phyloP scores from a whole-genome alignment of 2,797 vertebrate species.

The Phoxinus dragarum region DNA sequence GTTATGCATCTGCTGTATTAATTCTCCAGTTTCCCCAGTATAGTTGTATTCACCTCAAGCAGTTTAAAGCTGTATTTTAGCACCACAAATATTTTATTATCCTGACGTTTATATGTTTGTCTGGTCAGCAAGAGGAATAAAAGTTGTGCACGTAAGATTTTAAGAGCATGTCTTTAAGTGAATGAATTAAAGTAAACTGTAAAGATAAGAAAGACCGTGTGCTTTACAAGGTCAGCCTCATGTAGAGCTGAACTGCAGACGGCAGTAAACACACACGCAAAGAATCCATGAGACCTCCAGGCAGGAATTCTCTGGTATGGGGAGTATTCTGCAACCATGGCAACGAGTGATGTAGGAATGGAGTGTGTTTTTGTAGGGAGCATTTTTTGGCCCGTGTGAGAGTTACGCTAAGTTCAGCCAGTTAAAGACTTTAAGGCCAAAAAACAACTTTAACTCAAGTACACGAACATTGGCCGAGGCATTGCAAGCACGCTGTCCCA shows the following conservation, averaged over 20 bases:
- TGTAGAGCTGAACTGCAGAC: constrained; percentile 1
- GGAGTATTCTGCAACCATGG: constrained; percentile 55
- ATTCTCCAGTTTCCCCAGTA: background rate
- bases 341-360: constrained; percentile 43
- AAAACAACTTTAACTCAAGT: constrained; percentile 14
- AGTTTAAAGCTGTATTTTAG: background rate
- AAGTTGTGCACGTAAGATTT: background rate
- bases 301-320: constrained; percentile 60
- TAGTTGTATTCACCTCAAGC: background rate
- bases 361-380: constrained; percentile 52
- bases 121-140: too few relatives aligned
- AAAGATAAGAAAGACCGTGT: background rate
- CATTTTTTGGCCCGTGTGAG: constrained; percentile 40
- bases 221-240: background rate
- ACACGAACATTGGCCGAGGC: background rate
- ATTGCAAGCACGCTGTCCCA: background rate
- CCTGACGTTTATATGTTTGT: background rate
- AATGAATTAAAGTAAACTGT: background rate
- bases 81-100: background rate
- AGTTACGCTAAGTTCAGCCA: constrained; percentile 36
- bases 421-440: constrained; percentile 37
- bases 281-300: constrained; percentile 29
- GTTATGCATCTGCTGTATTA: background rate
- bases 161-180: background rate
- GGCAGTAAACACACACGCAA: constrained; percentile 30